Conservation (phyloP, 1,140 invertebrate species). For the Aphidius ervi region DNA sequence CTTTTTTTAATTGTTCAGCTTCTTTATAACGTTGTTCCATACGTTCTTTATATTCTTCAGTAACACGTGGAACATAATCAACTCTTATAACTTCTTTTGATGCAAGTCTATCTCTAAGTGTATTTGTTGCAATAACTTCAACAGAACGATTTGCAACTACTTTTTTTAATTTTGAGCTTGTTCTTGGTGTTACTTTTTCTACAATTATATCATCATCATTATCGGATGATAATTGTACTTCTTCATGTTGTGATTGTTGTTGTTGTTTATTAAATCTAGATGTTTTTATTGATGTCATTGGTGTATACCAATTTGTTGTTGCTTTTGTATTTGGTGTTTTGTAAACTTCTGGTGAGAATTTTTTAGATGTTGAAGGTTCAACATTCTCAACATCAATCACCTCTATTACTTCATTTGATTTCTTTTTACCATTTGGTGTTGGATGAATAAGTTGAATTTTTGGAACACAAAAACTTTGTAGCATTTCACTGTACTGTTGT, state of each 20-base stretch:
- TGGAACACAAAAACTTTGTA: constrained; percentile 36
- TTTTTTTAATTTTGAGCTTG: background rate
- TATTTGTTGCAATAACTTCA: constrained; percentile 33
- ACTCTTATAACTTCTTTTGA: constrained; percentile 34
- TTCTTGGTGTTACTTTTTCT: background rate
- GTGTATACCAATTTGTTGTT: background rate
- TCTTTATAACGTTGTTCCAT: constrained; percentile 34
- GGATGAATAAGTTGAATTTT: constrained; percentile 25
- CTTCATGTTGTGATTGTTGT: background rate
- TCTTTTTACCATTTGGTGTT: constrained; percentile 22
- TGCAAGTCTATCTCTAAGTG: constrained; percentile 39
- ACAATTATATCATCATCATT: constrained; percentile 4
- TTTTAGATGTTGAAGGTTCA: constrained; percentile 12
- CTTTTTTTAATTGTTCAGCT: constrained; percentile 37
- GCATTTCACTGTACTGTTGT: constrained; percentile 39
- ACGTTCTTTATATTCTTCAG: constrained; percentile 37
- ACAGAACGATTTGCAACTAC: background rate
- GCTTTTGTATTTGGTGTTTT: constrained; percentile 7
- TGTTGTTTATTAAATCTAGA: background rate
- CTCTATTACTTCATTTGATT: constrained; percentile 26
- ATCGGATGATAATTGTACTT: constrained; percentile 9
- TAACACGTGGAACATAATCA: constrained; percentile 34
- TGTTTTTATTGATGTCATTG: background rate
- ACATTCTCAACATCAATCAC: constrained; percentile 37
- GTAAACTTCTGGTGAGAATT: constrained; percentile 3